A percentile compares a stretch with the other conserved stretches of the same genome.
Conservation (phyloP, 2,888 invertebrate species). For the Ceramica pisi region DNA sequence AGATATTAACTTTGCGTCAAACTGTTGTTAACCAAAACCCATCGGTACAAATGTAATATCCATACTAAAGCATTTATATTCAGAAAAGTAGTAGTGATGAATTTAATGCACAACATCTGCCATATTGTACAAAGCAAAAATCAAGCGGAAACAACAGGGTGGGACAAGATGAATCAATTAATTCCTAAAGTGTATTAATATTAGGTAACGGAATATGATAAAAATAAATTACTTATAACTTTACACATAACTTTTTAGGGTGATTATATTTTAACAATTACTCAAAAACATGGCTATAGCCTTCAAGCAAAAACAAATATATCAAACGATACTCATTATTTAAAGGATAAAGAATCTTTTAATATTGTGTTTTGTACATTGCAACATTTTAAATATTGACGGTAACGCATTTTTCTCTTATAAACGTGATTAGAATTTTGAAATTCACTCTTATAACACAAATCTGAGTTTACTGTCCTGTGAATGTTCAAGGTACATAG, state of each 20-base stretch:
- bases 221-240: constrained; percentile 63
- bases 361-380: constrained; percentile 69
- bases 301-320: constrained; percentile 54
- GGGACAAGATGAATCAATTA: constrained; percentile 43
- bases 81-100: constrained; percentile 17
- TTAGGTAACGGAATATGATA: constrained; percentile 61
- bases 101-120: constrained; percentile 40
- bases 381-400: constrained; percentile 67
- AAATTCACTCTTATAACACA: constrained; percentile 71
- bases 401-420: constrained; percentile 63
- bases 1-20: constrained; percentile 41
- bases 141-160: constrained; percentile 38
- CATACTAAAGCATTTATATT: constrained; percentile 13
- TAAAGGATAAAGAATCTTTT: constrained; percentile 42
- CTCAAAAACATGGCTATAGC: constrained; percentile 62
- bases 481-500: constrained; percentile 62
- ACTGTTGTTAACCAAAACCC: constrained; percentile 25
- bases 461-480: constrained; percentile 66
- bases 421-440: constrained; percentile 62
- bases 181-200: constrained; percentile 51
- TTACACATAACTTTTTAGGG: constrained; percentile 52
- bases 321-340: constrained; percentile 40
- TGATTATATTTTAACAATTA: constrained; percentile 60
- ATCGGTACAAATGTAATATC: constrained; percentile 8
- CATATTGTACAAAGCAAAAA: constrained; percentile 47